Conservation (phyloP, 2,113 vertebrate genomes). For the Catharus bicknelli region DNA sequence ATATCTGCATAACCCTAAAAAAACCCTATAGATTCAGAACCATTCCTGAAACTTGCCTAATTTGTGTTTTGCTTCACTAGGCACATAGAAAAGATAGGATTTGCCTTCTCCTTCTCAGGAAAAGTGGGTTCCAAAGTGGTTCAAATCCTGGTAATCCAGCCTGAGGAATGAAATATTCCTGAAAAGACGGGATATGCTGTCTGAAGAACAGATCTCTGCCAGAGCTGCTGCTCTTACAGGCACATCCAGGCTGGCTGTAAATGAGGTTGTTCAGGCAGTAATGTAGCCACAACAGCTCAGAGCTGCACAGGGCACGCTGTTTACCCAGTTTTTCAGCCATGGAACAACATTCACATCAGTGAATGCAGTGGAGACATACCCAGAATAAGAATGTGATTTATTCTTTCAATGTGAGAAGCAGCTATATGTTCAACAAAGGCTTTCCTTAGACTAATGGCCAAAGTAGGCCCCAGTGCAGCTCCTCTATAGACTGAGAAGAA, state of each 20-base stretch:
- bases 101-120: background rate
- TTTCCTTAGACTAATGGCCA: slow-evolving; percentile 60
- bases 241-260: slow-evolving; percentile 6
- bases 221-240: background rate
- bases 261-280: background rate
- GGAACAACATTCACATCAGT: slow-evolving; percentile 54
- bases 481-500: slow-evolving; percentile 53
- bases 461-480: slow-evolving; percentile 42
- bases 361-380: slow-evolving; percentile 56
- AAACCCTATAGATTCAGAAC: background rate
- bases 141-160: background rate
- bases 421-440: slow-evolving; percentile 64
- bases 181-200: background rate
- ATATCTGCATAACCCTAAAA: background rate
- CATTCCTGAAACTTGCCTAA: background rate
- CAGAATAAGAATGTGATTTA: slow-evolving; percentile 65
- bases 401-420: slow-evolving; percentile 59
- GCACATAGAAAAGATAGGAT: background rate
- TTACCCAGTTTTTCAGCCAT: slow-evolving; percentile 53
- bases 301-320: background rate
- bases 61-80: background rate
- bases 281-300: background rate
- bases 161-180: background rate
- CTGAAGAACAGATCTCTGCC: background rate
- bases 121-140: background rate